Conservation (phyloP, 1,140 invertebrate species). For the Pachypeltis micranthus region DNA sequence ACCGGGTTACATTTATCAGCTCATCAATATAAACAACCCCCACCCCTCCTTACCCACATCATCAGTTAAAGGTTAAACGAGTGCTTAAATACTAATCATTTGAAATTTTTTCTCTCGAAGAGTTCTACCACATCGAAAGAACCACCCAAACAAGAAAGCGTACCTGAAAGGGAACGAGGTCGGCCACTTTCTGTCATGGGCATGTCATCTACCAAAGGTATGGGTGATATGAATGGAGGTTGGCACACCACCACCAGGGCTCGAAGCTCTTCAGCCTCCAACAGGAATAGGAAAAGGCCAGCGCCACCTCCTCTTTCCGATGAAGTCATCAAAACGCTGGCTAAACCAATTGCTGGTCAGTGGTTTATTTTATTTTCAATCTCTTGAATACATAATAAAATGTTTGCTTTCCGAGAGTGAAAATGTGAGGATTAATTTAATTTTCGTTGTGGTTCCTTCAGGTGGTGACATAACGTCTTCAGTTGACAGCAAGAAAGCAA, state of each 20-base stretch:
- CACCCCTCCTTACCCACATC: no score
- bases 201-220: not conserved
- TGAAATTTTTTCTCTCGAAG: no score
- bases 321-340: constrained; percentile 23
- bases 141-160: not conserved
- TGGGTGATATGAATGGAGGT: constrained; percentile 14
- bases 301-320: constrained; percentile 29
- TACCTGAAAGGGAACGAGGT: not conserved
- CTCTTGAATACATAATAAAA: not conserved
- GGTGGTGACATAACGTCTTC: not conserved
- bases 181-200: constrained; percentile 24
- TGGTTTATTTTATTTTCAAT: not conserved
- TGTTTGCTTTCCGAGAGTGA: not conserved
- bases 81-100: no score
- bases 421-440: not conserved
- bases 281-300: constrained; percentile 28
- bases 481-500: constrained; percentile 9
- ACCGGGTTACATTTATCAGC: no score
- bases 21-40: no score
- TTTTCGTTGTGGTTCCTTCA: not conserved
- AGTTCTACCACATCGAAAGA: not conserved
- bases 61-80: no score
- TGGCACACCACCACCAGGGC: constrained; percentile 13
- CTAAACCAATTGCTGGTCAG: constrained; percentile 13
- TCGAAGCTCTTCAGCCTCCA: constrained; percentile 28